Conservation (phyloP, 2,888 invertebrate genomes). For the Sesia bembeciformis region DNA sequence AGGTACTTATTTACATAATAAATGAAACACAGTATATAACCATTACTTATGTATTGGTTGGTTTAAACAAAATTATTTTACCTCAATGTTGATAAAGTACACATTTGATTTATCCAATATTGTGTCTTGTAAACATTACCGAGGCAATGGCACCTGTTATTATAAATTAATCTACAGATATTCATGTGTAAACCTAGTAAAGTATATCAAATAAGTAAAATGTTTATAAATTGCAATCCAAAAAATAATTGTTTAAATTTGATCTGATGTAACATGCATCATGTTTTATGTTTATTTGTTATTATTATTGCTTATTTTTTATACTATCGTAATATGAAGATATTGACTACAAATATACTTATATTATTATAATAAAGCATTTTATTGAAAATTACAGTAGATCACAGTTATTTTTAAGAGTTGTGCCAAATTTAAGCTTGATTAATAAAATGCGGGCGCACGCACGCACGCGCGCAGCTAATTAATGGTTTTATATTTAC, state of each 20-base stretch:
- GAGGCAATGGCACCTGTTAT: background rate
- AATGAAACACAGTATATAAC: too few species aligned
- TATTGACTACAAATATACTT: too few species aligned
- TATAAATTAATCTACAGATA: background rate
- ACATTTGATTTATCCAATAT: too few species aligned
- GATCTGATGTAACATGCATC: background rate
- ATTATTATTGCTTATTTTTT: too few species aligned
- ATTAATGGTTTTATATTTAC: slow-evolving; percentile 24
- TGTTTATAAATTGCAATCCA: background rate
- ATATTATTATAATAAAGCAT: too few species aligned
- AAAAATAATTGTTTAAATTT: background rate
- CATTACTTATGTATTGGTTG: too few species aligned
- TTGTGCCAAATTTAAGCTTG: slow-evolving; percentile 41
- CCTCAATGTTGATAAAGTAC: too few species aligned
- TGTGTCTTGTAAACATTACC: background rate
- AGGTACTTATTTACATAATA: too few species aligned
- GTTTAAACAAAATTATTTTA: too few species aligned
- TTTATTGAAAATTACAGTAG: slow-evolving; percentile 10
- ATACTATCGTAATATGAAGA: too few species aligned
- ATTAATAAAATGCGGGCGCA: slow-evolving; percentile 13
- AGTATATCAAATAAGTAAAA: background rate
- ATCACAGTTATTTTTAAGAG: slow-evolving; percentile 45
- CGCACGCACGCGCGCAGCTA: slow-evolving; percentile 8
- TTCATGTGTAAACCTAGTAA: background rate
- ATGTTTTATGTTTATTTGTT: too few species aligned